These are phyloP conservation scores for Salminus brasiliensis DNA, from an alignment of 2,113 vertebrate species.

Conservation along the genomic window DNA sequence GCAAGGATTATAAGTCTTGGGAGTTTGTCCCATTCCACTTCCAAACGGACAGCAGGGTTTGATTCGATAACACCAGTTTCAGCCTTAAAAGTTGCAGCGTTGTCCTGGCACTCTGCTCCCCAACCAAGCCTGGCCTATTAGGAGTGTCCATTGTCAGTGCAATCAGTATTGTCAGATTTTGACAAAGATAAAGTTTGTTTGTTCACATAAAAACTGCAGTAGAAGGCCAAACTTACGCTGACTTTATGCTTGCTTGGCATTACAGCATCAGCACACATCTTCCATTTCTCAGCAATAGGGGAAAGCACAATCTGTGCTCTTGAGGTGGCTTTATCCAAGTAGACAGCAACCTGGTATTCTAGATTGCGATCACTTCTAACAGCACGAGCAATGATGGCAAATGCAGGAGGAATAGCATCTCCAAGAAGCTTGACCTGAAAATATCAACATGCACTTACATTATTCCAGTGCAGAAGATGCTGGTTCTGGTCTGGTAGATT, in stretches of 20 bases:
- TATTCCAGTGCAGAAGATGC: background rate
- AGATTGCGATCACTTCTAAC: slow-evolving; percentile 65
- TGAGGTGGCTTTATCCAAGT: slow-evolving; percentile 64
- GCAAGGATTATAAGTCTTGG: slow-evolving; percentile 66
- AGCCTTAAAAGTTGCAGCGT: slow-evolving; percentile 58
- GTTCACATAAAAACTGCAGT: background rate
- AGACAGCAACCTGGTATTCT: slow-evolving; percentile 76
- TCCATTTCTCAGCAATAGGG: slow-evolving; percentile 77
- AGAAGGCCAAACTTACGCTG: slow-evolving; percentile 68
- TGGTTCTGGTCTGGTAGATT: background rate
- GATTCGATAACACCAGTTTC: slow-evolving; percentile 67
- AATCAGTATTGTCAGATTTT: background rate
- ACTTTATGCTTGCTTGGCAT: slow-evolving; percentile 76
- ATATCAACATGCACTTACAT: background rate
- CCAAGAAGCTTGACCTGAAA: slow-evolving; percentile 73
- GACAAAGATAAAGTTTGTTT: background rate
- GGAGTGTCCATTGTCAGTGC: background rate
- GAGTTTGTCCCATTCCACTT: slow-evolving; percentile 71
- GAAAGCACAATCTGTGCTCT: slow-evolving; percentile 76
- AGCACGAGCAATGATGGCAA: slow-evolving; percentile 71
- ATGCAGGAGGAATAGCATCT: slow-evolving; percentile 62
- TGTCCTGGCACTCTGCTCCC: slow-evolving; percentile 75
- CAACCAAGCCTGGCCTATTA: slow-evolving; percentile 71
- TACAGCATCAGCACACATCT: slow-evolving; percentile 76
- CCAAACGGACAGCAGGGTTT: slow-evolving; percentile 72